These are phyloP conservation scores for Cynaeus angustus DNA, from an alignment of 2,888 invertebrate genomes.

Conservation along the genomic window DNA sequence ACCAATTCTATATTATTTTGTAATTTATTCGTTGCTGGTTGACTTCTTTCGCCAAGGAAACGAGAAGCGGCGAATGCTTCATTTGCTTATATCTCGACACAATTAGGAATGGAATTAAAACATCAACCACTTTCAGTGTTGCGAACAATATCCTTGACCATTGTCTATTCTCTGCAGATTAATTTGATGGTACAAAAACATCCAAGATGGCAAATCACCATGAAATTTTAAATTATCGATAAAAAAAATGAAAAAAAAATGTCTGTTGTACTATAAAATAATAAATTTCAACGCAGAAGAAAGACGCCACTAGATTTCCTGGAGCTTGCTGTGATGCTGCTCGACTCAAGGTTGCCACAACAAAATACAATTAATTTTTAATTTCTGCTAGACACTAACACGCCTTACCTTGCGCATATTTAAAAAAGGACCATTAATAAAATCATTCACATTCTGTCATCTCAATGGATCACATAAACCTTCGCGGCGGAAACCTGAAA, in stretches of 20 bases:
- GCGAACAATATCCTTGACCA: constrained; percentile 31
- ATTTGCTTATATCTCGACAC: constrained; percentile 4
- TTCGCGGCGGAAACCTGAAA: too few species aligned
- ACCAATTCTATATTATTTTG: constrained; percentile 12
- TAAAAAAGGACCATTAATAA: constrained; percentile 2
- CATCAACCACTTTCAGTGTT: not conserved
- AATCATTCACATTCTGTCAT: too few species aligned
- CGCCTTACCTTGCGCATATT: not conserved
- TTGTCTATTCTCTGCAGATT: constrained; percentile 14
- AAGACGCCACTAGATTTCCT: constrained; percentile 40
- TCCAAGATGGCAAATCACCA: constrained; percentile 27
- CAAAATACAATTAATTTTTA: constrained; percentile 36
- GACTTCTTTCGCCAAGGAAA: constrained; percentile 6
- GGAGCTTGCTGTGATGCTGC: constrained; percentile 30
- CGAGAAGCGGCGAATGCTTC: constrained; percentile 9
- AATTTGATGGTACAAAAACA: constrained; percentile 27
- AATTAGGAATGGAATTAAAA: constrained; percentile 4
- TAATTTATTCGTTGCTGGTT: not conserved
- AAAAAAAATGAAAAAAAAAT: constrained; percentile 15
- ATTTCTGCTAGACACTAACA: constrained; percentile 8
- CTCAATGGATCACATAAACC: too few species aligned
- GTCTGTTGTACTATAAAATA: constrained; percentile 22
- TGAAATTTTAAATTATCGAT: constrained; percentile 30
- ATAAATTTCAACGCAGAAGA: constrained; percentile 29
- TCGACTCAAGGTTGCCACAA: constrained; percentile 25